phyloP scores from a whole-genome alignment of 2,888 invertebrate genomes.

The Tenthredo mesomela region DNA sequence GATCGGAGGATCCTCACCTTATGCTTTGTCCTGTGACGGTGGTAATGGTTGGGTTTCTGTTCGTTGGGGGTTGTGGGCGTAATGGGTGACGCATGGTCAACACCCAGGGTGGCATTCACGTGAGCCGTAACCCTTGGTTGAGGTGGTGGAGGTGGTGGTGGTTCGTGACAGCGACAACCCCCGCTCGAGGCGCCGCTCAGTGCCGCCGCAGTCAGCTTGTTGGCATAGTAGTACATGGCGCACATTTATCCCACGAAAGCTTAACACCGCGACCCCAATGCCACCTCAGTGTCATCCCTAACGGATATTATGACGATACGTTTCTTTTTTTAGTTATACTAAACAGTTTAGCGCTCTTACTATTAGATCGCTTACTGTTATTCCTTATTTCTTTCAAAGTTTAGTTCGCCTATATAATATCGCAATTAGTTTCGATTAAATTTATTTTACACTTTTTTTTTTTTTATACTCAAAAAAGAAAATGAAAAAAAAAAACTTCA shows the following conservation, averaged over 20 bases:
- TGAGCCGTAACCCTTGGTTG: conserved; percentile 57
- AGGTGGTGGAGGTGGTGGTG: conserved; percentile 58
- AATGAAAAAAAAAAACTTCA: neutral
- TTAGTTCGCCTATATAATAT: neutral
- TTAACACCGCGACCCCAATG: conserved; percentile 75
- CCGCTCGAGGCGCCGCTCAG: conserved; percentile 82
- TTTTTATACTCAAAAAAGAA: too few relatives aligned
- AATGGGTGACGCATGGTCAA: conserved; percentile 58
- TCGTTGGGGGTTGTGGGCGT: conserved; percentile 66
- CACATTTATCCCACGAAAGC: conserved; percentile 76
- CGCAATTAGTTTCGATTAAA: neutral
- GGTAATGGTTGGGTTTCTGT: conserved; percentile 69
- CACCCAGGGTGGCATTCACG: conserved; percentile 59
- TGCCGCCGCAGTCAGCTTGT: conserved; percentile 83
- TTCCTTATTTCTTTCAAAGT: neutral
- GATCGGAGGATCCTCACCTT: conserved; percentile 67
- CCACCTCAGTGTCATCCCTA: conserved; percentile 77
- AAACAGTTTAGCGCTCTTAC: conserved; percentile 16
- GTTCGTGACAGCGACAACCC: conserved; percentile 76
- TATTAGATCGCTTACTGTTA: neutral
- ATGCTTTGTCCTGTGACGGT: conserved; percentile 73
- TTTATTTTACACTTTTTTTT: neutral
- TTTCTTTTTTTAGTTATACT: conserved; percentile 7
- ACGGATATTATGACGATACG: conserved; percentile 65
- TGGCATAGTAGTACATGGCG: conserved; percentile 87